These are phyloP conservation scores for Synergus laeviventris DNA, from an alignment of 2,888 invertebrate genomes.

Conservation along the genomic window DNA sequence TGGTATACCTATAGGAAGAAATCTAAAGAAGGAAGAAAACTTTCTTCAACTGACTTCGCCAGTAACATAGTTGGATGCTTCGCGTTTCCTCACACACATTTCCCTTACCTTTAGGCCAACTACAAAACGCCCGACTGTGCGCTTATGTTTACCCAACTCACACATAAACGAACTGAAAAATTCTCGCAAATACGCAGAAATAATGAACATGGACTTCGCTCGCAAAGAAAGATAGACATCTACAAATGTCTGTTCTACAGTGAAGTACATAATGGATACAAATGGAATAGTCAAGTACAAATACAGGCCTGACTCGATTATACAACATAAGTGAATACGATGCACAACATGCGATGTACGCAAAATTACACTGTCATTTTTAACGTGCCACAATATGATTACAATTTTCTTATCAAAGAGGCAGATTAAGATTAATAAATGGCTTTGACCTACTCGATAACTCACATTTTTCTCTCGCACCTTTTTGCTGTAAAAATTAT, in stretches of 20 bases:
- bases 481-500: no score
- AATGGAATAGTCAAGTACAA: slow-evolving; percentile 15
- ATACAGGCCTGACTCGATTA: slow-evolving; percentile 5
- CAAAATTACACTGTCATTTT: slow-evolving; percentile 4
- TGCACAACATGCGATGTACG: slow-evolving; percentile 9
- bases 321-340: slow-evolving; percentile 13
- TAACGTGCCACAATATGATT: slow-evolving; percentile 2
- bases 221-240: slow-evolving; percentile 21
- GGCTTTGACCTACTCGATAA: background rate
- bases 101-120: slow-evolving; percentile 50
- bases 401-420: background rate
- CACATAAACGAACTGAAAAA: slow-evolving; percentile 29
- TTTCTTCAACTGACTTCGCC: background rate
- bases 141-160: slow-evolving; percentile 51
- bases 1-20: no score
- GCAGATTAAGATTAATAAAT: background rate
- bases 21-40: slow-evolving; percentile 4
- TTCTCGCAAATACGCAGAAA: slow-evolving; percentile 19
- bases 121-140: slow-evolving; percentile 50
- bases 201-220: slow-evolving; percentile 16
- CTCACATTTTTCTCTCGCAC: background rate
- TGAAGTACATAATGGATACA: slow-evolving; percentile 13
- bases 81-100: slow-evolving; percentile 51
- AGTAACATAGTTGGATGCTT: slow-evolving; percentile 48
- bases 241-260: slow-evolving; percentile 16